phyloP scores from a whole-genome alignment of 2,797 vertebrate species.

The Eulemur coronatus region DNA sequence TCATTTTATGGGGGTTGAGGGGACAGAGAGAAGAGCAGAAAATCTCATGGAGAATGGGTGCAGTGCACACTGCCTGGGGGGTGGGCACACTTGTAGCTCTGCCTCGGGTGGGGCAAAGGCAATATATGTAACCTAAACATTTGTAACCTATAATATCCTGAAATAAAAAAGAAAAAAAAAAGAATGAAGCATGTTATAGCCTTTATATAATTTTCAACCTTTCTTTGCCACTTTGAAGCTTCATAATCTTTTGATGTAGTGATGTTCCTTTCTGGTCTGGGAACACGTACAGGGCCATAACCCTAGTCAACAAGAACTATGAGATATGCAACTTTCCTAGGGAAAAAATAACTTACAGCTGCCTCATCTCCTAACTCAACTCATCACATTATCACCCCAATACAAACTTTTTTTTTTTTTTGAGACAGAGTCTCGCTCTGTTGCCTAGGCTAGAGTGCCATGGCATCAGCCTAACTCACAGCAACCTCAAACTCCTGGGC shows the following conservation, averaged over 20 bases:
- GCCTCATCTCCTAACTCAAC: slow-evolving; percentile 63
- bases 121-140: no score
- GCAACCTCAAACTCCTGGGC: no score
- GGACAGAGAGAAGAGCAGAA: neutral
- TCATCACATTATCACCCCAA: slow-evolving; percentile 70
- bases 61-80: no score
- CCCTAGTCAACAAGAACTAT: slow-evolving; percentile 69
- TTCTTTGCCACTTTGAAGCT: neutral
- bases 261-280: slow-evolving; percentile 71
- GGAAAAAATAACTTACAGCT: slow-evolving; percentile 75
- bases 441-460: no score
- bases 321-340: slow-evolving; percentile 71
- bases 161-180: no score
- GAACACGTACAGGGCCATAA: slow-evolving; percentile 57
- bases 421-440: no score
- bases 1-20: neutral
- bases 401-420: neutral
- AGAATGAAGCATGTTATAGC: neutral
- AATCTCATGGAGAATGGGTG: neutral
- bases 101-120: no score
- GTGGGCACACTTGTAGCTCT: no score
- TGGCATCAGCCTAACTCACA: no score
- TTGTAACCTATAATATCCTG: no score
- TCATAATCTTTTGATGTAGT: slow-evolving; percentile 64
- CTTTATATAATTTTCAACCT: slow-evolving; percentile 2